Evolutionary conservation across 2,113 vertebrate genomes (phyloP), one percentile per base, ranked within the genome.

Genomic region (Platichthys stellatus): DNA sequence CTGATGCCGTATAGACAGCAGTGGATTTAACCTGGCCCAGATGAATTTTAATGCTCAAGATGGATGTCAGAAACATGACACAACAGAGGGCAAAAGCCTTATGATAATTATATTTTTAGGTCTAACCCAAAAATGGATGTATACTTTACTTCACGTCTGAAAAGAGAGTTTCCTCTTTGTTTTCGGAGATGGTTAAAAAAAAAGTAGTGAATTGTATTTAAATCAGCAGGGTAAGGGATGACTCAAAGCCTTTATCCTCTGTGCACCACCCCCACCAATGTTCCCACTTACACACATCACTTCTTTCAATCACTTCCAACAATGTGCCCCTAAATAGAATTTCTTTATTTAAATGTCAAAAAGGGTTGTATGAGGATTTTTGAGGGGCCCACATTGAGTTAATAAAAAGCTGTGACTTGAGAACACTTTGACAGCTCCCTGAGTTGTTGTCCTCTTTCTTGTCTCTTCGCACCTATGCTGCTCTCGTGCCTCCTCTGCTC

Each of bases 171-270:
- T 8, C 21, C n/a, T 61, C 43, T 38, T 10, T 0, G 5, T 62
- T 21, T 65, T 31, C 26, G 58, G 59, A 51, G 31, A 49, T 61
- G 43, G 13, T 14, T 10, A 12, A 3, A 53, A 26, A 26, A 31
- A 17, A 14, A 3, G 31, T 60, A 43, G 40, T 43, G 40, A 43
- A 43, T 21, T 62, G n/a, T 53, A 24, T 69, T 26, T 54, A n/a
- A 54, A 54, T 54, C 51, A 54, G 6, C 20, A 54, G 51, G 51
- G 21, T 21, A 54, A 54, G 51, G 18, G 51, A 72, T 77, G 76
- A 86, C 63, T 88, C 78, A 82, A 40, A 66, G 61, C 56, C 21
- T 49, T 75, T 56, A 43, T 75, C 68, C 72, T 72, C 20, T 66
- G 26, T 74, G 31, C 31, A 15, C 40, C 67, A 17, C 80, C 75